phyloP scores from a whole-genome alignment of 1,140 invertebrate genomes.

The Periplaneta americana region DNA sequence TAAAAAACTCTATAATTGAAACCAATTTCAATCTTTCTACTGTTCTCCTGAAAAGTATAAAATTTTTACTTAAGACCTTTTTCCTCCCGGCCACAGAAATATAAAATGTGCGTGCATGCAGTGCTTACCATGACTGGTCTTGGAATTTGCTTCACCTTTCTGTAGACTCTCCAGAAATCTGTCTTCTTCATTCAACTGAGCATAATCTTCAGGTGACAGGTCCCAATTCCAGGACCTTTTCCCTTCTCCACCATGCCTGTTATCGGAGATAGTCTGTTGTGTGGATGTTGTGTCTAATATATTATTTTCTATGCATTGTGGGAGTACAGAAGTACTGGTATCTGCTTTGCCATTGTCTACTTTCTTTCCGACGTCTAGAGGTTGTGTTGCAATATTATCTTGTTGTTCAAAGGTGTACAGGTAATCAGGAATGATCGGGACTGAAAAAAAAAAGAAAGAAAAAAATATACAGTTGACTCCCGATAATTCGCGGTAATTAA shows the following conservation, averaged over 20 bases:
- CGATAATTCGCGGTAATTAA: too few relatives aligned
- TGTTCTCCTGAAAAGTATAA: too few relatives aligned
- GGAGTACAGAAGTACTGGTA: background rate
- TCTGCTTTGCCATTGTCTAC: background rate
- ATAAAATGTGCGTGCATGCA: too few relatives aligned
- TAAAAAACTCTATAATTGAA: too few relatives aligned
- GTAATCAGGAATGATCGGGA: constrained; percentile 82
- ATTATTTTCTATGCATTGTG: background rate
- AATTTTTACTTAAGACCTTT: too few relatives aligned
- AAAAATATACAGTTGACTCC: too few relatives aligned
- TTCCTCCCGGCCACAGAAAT: too few relatives aligned
- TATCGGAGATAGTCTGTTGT: background rate
- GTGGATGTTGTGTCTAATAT: background rate
- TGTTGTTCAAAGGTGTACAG: constrained; percentile 51
- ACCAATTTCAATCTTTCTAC: too few relatives aligned
- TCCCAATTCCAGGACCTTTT: background rate
- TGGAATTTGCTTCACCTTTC: too few relatives aligned
- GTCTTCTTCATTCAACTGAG: too few relatives aligned
- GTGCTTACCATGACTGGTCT: too few relatives aligned
- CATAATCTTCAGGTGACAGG: background rate
- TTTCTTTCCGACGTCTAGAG: background rate
- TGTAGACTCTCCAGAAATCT: too few relatives aligned
- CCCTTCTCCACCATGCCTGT: background rate
- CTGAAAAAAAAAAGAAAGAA: constrained; percentile 43
- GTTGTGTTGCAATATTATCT: background rate